These are phyloP conservation scores for Chromobotia macracanthus DNA, from an alignment of 2,797 vertebrate genomes.

Conservation along the genomic window DNA sequence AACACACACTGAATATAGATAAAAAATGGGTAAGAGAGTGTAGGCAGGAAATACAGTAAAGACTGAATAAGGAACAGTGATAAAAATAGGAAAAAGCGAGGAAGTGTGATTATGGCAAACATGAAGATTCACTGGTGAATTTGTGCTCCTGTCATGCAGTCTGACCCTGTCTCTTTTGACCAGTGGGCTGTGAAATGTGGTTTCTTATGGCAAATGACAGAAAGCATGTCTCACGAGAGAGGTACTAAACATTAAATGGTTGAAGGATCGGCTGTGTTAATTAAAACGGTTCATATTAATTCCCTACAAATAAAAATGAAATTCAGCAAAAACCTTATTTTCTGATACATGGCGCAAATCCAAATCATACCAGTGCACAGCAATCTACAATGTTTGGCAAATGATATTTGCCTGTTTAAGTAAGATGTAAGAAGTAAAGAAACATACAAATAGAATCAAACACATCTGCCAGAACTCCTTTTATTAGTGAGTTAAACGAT, in stretches of 20 bases:
- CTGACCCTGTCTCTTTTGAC: background rate
- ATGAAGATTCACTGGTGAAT: background rate
- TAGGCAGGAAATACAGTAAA: slow-evolving; percentile 7
- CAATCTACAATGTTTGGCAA: too few species aligned
- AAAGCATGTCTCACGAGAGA: background rate
- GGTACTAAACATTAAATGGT: background rate
- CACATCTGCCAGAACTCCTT: too few species aligned
- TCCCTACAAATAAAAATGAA: background rate
- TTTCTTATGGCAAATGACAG: slow-evolving; percentile 6
- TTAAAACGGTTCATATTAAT: background rate
- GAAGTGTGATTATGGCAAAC: too few species aligned
- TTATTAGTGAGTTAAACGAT: too few species aligned
- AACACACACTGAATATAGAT: background rate
- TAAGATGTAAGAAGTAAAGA: too few species aligned
- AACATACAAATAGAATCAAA: too few species aligned
- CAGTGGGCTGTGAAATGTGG: background rate
- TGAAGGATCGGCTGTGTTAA: background rate
- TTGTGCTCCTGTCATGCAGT: slow-evolving; percentile 13
- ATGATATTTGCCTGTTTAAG: too few species aligned
- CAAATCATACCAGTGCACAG: too few species aligned
- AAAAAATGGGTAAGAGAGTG: background rate
- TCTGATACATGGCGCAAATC: too few species aligned
- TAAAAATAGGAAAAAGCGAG: slow-evolving; percentile 24
- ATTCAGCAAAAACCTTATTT: background rate
- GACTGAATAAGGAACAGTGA: slow-evolving; percentile 20